phyloP scores from a whole-genome alignment of 2,888 invertebrate genomes.

The Oeneis ivallda region DNA sequence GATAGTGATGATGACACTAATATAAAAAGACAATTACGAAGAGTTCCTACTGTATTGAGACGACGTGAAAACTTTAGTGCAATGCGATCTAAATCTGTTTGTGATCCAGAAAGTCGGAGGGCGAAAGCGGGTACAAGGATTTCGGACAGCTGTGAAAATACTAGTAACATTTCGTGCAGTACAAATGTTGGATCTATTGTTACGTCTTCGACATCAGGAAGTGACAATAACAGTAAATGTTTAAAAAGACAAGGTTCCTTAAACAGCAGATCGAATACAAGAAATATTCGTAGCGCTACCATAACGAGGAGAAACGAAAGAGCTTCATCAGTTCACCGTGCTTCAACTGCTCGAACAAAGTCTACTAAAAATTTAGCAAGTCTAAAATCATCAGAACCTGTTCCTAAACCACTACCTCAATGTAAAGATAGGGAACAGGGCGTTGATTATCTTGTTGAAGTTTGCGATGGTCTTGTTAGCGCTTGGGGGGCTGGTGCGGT shows the following conservation, averaged over 20 bases:
- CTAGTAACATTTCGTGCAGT: constrained; percentile 70
- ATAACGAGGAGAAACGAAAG: constrained; percentile 70
- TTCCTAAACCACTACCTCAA: constrained; percentile 70
- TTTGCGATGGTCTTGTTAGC: constrained; percentile 90
- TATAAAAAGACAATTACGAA: constrained; percentile 59
- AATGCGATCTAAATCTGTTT: constrained; percentile 75
- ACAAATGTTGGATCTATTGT: constrained; percentile 70
- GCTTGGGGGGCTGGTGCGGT: constrained; percentile 94
- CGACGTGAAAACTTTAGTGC: constrained; percentile 69
- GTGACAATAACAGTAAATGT: constrained; percentile 67
- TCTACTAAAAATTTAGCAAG: constrained; percentile 74
- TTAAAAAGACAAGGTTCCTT: constrained; percentile 68
- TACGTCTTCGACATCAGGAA: constrained; percentile 75
- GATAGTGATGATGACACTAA: constrained; percentile 73
- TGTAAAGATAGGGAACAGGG: constrained; percentile 89
- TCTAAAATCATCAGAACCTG: constrained; percentile 76
- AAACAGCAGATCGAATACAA: constrained; percentile 61
- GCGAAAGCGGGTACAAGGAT: constrained; percentile 56
- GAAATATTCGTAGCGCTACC: constrained; percentile 78
- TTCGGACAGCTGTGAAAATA: constrained; percentile 69
- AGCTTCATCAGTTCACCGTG: constrained; percentile 78
- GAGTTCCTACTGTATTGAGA: constrained; percentile 67
- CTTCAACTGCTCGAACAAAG: constrained; percentile 84
- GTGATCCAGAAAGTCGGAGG: constrained; percentile 72
- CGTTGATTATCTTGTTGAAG: constrained; percentile 94